Evolutionary conservation across 2,888 invertebrate genomes (phyloP).

Genomic region (Caenorhabditis uteleia): DNA sequence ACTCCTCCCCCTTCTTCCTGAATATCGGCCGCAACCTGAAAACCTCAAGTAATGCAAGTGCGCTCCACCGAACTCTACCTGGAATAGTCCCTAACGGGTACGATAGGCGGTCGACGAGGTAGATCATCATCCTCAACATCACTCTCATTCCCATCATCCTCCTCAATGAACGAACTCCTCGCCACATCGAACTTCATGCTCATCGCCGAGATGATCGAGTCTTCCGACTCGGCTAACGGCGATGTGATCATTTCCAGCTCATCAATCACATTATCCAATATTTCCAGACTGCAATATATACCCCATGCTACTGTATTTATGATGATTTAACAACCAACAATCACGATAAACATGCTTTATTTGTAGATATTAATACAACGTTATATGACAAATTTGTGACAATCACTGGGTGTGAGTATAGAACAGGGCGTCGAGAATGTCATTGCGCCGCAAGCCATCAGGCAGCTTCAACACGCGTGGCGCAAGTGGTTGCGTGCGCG

Average conservation of each 20-base stretch:
- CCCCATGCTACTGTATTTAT: no score
- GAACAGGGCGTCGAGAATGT: no score
- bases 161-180: conserved; percentile 6
- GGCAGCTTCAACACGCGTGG: no score
- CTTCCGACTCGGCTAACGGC: conserved; percentile 44
- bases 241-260: conserved; percentile 44
- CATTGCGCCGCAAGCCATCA: no score
- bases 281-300: conserved; percentile 16
- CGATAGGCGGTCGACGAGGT: conserved; percentile 7
- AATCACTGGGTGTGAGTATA: no score
- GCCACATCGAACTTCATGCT: conserved; percentile 34
- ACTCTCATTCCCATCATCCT: conserved; percentile 21
- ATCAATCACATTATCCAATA: conserved; percentile 32
- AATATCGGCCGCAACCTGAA: no score
- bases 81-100: conserved; percentile 19
- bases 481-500: no score
- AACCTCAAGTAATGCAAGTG: no score
- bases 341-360: conserved; percentile 3
- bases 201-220: conserved; percentile 45
- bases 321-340: no score
- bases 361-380: no score
- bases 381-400: no score
- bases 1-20: conserved; percentile 18
- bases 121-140: conserved; percentile 9
- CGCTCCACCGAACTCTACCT: no score